These are phyloP conservation scores for Leptinotarsa haldemani DNA, from an alignment of 2,888 invertebrate species.

Conservation along the genomic window DNA sequence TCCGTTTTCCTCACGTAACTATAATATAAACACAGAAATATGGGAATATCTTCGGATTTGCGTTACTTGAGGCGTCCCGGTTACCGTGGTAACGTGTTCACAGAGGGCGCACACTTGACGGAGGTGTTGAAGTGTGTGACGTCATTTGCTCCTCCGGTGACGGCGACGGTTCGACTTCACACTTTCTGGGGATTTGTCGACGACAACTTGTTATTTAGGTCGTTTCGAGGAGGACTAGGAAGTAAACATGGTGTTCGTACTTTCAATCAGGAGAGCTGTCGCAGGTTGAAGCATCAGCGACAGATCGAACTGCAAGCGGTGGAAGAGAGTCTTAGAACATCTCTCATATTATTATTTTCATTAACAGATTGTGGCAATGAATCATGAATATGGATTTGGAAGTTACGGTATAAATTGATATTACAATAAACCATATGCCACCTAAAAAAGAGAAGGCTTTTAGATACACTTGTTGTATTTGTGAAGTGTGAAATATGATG, in stretches of 20 bases:
- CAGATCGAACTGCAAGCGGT: not conserved
- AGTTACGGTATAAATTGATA: too few relatives aligned
- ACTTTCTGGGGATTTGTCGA: slow-evolving; percentile 39
- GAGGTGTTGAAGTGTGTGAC: slow-evolving; percentile 64
- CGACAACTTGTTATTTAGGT: slow-evolving; percentile 33
- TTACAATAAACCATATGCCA: too few relatives aligned
- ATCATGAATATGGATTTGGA: too few relatives aligned
- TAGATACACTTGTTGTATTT: too few relatives aligned
- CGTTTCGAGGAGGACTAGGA: slow-evolving; percentile 7
- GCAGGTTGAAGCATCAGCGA: not conserved
- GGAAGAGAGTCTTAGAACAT: too few relatives aligned
- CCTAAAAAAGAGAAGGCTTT: too few relatives aligned
- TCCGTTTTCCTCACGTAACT: slow-evolving; percentile 11
- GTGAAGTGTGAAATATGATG: too few relatives aligned
- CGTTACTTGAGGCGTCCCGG: slow-evolving; percentile 42
- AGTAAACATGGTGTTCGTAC: slow-evolving; percentile 9
- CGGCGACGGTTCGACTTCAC: slow-evolving; percentile 53
- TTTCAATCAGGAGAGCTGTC: not conserved
- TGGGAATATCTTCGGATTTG: slow-evolving; percentile 34
- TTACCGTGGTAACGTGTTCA: slow-evolving; percentile 41
- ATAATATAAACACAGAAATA: slow-evolving; percentile 16
- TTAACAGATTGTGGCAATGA: too few relatives aligned
- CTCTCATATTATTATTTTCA: too few relatives aligned
- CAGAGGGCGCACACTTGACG: slow-evolving; percentile 51
- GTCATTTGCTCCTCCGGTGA: slow-evolving; percentile 61